Percentiles rank a stretch among this genome's conserved stretches.
Conservation (phyloP, 2,888 invertebrate genomes). For the Unio delphinus region DNA sequence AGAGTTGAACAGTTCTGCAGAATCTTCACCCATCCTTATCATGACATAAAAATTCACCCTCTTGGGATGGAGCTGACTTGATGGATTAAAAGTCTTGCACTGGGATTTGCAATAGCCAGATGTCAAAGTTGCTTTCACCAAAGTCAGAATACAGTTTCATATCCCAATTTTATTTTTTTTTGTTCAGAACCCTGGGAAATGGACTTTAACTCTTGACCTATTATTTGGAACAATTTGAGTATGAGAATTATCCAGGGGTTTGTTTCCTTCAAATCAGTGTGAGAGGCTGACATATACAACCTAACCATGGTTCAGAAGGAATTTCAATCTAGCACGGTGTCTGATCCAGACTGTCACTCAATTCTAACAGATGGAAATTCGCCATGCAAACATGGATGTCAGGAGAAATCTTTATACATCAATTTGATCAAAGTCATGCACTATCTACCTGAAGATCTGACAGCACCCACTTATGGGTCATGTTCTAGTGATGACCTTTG, state of each 20-base stretch:
- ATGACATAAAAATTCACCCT: neutral
- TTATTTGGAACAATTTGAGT: too few relatives aligned
- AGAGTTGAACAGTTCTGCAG: neutral
- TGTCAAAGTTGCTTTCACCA: neutral
- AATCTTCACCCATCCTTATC: neutral
- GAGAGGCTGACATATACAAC: constrained; percentile 4
- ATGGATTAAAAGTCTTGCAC: neutral
- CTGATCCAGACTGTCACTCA: constrained; percentile 8
- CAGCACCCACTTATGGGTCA: too few relatives aligned
- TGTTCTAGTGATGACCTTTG: too few relatives aligned
- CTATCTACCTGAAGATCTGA: too few relatives aligned
- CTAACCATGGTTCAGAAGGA: constrained; percentile 17
- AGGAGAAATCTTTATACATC: too few relatives aligned
- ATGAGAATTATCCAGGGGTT: neutral
- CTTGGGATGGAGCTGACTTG: neutral
- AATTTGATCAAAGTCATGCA: too few relatives aligned
- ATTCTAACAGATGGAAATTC: constrained; percentile 10
- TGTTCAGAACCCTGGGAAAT: too few relatives aligned
- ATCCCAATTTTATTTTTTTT: too few relatives aligned
- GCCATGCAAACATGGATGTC: constrained; percentile 1
- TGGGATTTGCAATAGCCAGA: neutral
- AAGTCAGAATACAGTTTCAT: neutral
- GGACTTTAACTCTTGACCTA: too few relatives aligned
- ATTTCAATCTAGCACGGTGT: constrained; percentile 7
- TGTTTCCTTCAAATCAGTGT: constrained; percentile 8